phyloP scores from a whole-genome alignment of 1,140 invertebrate species.

The Drosophila parvula region DNA sequence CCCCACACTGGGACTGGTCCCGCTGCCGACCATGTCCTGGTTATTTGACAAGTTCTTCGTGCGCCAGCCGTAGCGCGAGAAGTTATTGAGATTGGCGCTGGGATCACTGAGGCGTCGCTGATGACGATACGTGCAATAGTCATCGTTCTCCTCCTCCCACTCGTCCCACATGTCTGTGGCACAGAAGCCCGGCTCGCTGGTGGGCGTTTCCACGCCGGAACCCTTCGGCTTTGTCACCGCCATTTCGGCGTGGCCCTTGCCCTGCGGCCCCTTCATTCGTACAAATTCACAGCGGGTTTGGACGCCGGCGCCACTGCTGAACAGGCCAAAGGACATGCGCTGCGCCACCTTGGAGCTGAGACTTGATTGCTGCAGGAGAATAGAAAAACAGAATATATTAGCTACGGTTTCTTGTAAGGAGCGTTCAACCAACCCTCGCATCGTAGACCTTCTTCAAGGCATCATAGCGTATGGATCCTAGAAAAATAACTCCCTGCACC shows the following conservation, averaged over 20 bases:
- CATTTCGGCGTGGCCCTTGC: constrained; percentile 99
- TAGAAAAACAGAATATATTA: constrained; percentile 33
- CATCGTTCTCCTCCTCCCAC: constrained; percentile 93
- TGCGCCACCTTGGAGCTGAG: constrained; percentile 97
- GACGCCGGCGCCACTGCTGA: constrained; percentile 88
- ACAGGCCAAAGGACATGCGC: constrained; percentile 97
- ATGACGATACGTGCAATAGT: constrained; percentile 91
- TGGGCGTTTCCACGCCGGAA: constrained; percentile 96
- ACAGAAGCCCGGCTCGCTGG: constrained; percentile 95
- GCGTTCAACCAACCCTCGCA: constrained; percentile 89
- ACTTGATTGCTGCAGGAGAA: constrained; percentile 90
- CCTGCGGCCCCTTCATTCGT: constrained; percentile 97
- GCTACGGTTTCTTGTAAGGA: background rate
- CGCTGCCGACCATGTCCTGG: constrained; percentile 84
- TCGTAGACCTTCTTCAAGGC: constrained; percentile 98
- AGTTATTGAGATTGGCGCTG: constrained; percentile 96
- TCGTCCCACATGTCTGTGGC: constrained; percentile 94
- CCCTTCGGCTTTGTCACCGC: constrained; percentile 96
- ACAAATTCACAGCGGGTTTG: constrained; percentile 98
- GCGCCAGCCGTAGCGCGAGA: constrained; percentile 92
- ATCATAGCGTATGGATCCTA: constrained; percentile 98
- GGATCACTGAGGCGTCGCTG: constrained; percentile 96
- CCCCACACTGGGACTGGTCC: constrained; percentile 70
- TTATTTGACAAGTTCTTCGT: constrained; percentile 85
- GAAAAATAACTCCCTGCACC: constrained; percentile 96